Percentiles rank a stretch among this genome's conserved stretches.
Evolutionary conservation across 2,113 vertebrate genomes (phyloP).

Genomic region (Gallinago undulata): DNA sequence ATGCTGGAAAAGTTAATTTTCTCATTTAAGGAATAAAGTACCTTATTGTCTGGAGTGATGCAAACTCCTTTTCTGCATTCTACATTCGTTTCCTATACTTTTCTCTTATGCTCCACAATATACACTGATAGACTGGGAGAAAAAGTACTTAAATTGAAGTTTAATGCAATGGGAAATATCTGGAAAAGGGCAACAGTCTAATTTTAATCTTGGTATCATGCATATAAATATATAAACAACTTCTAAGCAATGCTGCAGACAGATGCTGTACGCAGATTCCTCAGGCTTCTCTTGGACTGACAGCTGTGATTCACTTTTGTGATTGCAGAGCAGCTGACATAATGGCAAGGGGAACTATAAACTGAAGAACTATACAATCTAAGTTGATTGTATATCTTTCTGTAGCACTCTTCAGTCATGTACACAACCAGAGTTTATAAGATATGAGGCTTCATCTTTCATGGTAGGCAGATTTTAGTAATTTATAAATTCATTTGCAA

Average conservation of each 20-base stretch:
- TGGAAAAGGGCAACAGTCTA: background rate
- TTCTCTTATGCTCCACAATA: background rate
- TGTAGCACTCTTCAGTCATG: background rate
- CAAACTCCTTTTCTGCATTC: background rate
- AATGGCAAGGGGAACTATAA: background rate
- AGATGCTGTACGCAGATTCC: background rate
- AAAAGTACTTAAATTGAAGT: background rate
- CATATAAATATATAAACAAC: background rate
- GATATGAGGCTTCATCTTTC: background rate
- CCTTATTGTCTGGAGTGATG: background rate
- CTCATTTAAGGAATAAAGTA: background rate
- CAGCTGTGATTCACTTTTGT: background rate
- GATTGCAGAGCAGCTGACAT: background rate
- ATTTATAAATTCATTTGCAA: fast-evolving
- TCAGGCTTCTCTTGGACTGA: background rate
- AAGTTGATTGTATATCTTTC: background rate
- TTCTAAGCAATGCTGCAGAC: background rate
- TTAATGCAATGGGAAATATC: background rate
- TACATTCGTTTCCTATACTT: background rate
- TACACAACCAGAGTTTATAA: background rate
- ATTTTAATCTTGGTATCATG: background rate
- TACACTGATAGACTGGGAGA: background rate
- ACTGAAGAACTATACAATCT: background rate
- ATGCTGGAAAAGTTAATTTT: background rate
- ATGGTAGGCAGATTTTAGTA: background rate